Base-by-base conservation (phyloP, 2,797 vertebrate genomes). In the Argentina silus region DNA sequence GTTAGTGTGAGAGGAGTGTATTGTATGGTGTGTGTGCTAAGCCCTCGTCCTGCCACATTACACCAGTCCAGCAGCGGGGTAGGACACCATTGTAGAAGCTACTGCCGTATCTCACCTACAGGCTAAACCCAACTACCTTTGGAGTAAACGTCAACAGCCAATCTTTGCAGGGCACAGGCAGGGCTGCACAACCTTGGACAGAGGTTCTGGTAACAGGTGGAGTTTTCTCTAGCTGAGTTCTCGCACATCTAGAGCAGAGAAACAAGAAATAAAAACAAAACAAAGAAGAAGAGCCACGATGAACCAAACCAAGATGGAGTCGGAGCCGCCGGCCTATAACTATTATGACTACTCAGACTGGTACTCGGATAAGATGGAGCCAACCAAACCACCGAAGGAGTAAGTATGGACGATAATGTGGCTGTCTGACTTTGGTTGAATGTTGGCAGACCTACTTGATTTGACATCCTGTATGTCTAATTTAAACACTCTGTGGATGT, bases 331-430 rank as follows among this genome's bases (percentile, higher is more conserved):
- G 72, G 81, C 88, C 17, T 91, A 93, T 81, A 88, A 88, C 48
- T 90, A 91, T 69, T 92, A 87, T 3, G 83, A 91, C 3, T 96
- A 96, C 23, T 81, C 92, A 0, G 85, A 90, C 88, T 97, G 94
- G 94, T 95, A 95, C 79, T 86, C 93, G 0, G 93, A 93, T 6
- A 81, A 93, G 36, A 61, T 84, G 6, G 93, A 93, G 8, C 91
- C 90, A 0, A 91, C 94, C 0, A 67, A 81, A 42, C 73, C 88
- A 0, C 93, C 91, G 0, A 91, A 94, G 7, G 93, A 95, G 98
- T 99, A 90, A 97, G 97, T 97, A 81, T 11, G 0, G 53, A 14
- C 4, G 15, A 61, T 15, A 43, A 1, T 15, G 4, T 23, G 55
- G 3, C n/a, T 8, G 10, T 59, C 21, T n/a, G n/a, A n/a, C n/a